Evolutionary conservation across 2,888 invertebrate species (phyloP), one percentile per base, ranked within the genome.

Genomic region (Drosophila borealis): DNA sequence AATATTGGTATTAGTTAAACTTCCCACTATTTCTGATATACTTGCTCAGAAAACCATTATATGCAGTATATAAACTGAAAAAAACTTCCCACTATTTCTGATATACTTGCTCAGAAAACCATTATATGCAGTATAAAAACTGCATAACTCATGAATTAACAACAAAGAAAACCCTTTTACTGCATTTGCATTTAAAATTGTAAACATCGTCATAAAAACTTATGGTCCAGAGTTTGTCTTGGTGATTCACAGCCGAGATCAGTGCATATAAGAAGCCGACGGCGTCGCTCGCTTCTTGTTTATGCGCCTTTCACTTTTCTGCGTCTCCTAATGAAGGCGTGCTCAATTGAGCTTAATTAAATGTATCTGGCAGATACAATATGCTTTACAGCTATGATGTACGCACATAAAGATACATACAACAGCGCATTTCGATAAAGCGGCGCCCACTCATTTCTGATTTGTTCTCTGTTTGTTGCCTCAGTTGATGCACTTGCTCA

Each of bases 291-390:
- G 29, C 44, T 48, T 67, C 36, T 42, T 14, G 17, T 55, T 63
- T 60, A 64, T 37, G 6, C 39, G 70, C 72, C 77, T 80, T 71
- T 76, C 80, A 79, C 88, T 81, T 78, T 78, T 81, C 59, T 41
- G 49, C 46, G 17, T 10, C 45, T 29, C 11, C 45, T 25, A 17
- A 45, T 36, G 45, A 36, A 45, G 36, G 14, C 44, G 55, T 25
- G 10, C n/a, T 54, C 34, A 54, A 42, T 54, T 54, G 54, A 81
- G 50, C 73, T 74, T 74, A 81, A 89, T 85, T 88, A 72, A 70
- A 70, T 57, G 56, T 72, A 65, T 80, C 65, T 80, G 41, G 13
- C 53, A 65, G 53, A 56, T 59, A 56, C 62, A 70, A 56, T 19
- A 11, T 60, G 14, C 54, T 19, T 36, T 42, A 53, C 14, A 51